Percentiles rank a stretch among this genome's conserved stretches.
Conservation (phyloP, 2,888 invertebrate genomes). For the Hypsopygia costalis region DNA sequence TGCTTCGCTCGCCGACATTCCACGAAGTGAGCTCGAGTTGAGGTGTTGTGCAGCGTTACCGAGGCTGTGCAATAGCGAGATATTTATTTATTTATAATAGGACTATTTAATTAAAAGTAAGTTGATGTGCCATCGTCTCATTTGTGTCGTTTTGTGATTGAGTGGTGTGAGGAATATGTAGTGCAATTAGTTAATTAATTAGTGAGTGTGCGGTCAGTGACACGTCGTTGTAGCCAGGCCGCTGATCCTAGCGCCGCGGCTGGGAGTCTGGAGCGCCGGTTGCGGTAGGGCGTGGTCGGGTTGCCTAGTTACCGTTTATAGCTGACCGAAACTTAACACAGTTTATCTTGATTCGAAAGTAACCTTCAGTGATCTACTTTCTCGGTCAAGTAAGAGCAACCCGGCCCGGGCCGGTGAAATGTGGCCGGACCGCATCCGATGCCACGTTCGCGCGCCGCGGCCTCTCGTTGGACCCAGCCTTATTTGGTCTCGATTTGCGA, state of each 20-base stretch:
- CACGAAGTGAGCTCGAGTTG: slow-evolving; percentile 75
- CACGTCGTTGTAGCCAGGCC: slow-evolving; percentile 40
- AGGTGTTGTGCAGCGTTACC: slow-evolving; percentile 69
- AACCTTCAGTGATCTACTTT: slow-evolving; percentile 45
- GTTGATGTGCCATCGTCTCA: slow-evolving; percentile 46
- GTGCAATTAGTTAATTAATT: slow-evolving; percentile 49
- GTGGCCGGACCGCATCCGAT: slow-evolving; percentile 44
- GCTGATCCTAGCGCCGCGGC: slow-evolving; percentile 35
- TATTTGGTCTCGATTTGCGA: slow-evolving; percentile 63
- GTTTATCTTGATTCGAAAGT: slow-evolving; percentile 41
- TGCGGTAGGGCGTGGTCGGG: slow-evolving; percentile 80
- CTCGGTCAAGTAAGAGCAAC: slow-evolving; percentile 43
- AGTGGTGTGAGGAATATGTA: slow-evolving; percentile 37
- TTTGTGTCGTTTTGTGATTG: slow-evolving; percentile 44
- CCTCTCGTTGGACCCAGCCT: slow-evolving; percentile 47
- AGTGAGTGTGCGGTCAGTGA: slow-evolving; percentile 64
- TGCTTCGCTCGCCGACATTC: slow-evolving; percentile 69
- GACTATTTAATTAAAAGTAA: slow-evolving; percentile 79
- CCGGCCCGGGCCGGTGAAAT: slow-evolving; percentile 35
- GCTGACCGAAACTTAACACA: slow-evolving; percentile 13
- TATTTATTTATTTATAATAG: slow-evolving; percentile 78
- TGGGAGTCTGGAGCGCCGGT: slow-evolving; percentile 58
- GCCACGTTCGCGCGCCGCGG: slow-evolving; percentile 60
- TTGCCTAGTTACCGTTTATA: background rate
- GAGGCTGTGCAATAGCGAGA: slow-evolving; percentile 77